Percentiles rank a stretch among this genome's conserved stretches.
Conservation (phyloP, 2,113 vertebrate species). For the Myotis yumanensis region DNA sequence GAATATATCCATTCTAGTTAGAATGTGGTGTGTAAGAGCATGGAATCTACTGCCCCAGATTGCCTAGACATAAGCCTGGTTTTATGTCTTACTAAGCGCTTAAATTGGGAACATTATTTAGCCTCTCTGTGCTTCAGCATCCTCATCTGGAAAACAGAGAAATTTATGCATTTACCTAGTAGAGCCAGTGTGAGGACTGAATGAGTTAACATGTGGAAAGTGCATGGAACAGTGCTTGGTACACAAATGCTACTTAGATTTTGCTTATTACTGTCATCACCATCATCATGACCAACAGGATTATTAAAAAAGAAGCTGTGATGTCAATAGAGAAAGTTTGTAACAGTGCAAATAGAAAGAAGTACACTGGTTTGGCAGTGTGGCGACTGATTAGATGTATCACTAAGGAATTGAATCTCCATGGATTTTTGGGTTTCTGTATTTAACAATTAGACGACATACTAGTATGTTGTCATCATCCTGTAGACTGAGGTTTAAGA, state of each 20-base stretch:
- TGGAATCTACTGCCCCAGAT: background rate
- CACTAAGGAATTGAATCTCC: background rate
- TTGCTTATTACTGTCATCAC: background rate
- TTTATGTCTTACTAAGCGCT: background rate
- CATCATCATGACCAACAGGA: background rate
- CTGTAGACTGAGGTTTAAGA: no score
- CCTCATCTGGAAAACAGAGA: background rate
- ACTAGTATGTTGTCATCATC: background rate
- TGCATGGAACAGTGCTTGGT: accelerated
- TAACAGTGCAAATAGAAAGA: background rate
- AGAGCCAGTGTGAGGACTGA: background rate
- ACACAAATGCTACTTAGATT: no score
- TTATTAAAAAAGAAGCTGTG: background rate
- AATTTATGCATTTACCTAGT: background rate
- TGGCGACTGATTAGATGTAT: background rate
- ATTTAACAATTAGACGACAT: background rate
- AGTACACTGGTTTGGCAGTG: no score
- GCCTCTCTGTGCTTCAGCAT: background rate
- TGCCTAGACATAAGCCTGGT: background rate
- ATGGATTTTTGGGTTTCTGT: background rate
- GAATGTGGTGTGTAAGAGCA: background rate
- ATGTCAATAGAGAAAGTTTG: background rate
- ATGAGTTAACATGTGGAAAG: background rate
- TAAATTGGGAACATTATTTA: background rate
- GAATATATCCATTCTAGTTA: background rate